These are phyloP conservation scores for Pantala flavescens DNA, from an alignment of 1,140 invertebrate genomes.

Conservation along the genomic window DNA sequence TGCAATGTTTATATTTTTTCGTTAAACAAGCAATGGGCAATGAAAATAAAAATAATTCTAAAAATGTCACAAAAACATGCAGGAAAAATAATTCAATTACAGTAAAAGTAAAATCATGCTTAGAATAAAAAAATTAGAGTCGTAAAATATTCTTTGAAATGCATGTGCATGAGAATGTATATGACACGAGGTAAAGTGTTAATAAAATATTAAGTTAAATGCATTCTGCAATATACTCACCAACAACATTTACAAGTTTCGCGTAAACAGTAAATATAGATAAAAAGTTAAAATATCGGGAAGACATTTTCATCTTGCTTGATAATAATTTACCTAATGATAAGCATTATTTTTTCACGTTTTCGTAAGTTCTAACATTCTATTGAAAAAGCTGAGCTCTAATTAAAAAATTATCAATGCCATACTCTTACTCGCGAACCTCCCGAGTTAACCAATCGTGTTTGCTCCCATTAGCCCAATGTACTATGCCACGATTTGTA, in stretches of 20 bases:
- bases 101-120: too few relatives aligned
- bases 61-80: too few relatives aligned
- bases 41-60: too few relatives aligned
- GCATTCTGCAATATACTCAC: background rate
- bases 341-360: background rate
- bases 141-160: too few relatives aligned
- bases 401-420: background rate
- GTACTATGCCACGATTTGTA: background rate
- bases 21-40: too few relatives aligned
- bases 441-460: background rate
- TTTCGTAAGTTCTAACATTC: background rate
- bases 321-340: background rate
- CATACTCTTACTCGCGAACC: background rate
- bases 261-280: constrained; percentile 2
- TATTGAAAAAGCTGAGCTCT: background rate
- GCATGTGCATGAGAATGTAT: too few relatives aligned
- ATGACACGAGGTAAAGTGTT: too few relatives aligned
- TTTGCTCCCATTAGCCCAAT: background rate
- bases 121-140: too few relatives aligned
- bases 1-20: too few relatives aligned
- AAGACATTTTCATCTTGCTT: constrained; percentile 3
- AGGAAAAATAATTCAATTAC: too few relatives aligned
- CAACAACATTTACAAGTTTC: background rate
- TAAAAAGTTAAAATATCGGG: background rate
- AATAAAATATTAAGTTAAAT: too few relatives aligned